Conservation (phyloP, 2,888 invertebrate species). For the Leptinotarsa haldemani region DNA sequence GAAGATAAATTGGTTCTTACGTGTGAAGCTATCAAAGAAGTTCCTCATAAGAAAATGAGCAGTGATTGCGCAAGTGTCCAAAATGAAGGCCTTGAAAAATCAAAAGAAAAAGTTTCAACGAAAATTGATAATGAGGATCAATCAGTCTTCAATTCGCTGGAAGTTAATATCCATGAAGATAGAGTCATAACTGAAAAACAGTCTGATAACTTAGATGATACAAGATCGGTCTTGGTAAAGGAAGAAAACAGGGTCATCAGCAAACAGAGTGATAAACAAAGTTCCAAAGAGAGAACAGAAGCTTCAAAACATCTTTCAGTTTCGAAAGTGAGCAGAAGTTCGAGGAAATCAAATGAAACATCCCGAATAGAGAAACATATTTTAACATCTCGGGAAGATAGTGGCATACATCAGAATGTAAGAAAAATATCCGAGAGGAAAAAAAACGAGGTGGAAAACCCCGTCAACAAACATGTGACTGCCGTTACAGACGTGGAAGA, state of each 20-base stretch:
- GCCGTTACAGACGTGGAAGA: no score
- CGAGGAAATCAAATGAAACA: not conserved
- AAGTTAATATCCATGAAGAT: conserved; percentile 5
- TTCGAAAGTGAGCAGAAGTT: not conserved
- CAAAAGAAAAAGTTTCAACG: not conserved
- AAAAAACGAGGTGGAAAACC: not conserved
- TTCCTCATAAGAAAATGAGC: not conserved
- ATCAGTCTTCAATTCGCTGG: not conserved
- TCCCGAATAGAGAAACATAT: not conserved
- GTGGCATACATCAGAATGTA: not conserved
- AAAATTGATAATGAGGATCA: not conserved
- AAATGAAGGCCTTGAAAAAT: not conserved
- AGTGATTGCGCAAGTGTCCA: not conserved
- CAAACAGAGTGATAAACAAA: not conserved
- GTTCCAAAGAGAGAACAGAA: not conserved
- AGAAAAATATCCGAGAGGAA: not conserved
- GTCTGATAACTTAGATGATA: no score
- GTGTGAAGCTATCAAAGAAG: not conserved
- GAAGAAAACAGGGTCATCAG: not conserved
- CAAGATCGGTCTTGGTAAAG: no score
- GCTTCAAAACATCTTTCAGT: not conserved
- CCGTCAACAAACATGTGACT: no score
- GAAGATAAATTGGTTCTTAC: conserved; percentile 14
- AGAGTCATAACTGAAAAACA: no score
- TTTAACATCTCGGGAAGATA: not conserved